Percentiles rank a stretch among this genome's conserved stretches.
Evolutionary conservation across 1,140 invertebrate genomes (phyloP).

Genomic region (Drosophila repletoides): DNA sequence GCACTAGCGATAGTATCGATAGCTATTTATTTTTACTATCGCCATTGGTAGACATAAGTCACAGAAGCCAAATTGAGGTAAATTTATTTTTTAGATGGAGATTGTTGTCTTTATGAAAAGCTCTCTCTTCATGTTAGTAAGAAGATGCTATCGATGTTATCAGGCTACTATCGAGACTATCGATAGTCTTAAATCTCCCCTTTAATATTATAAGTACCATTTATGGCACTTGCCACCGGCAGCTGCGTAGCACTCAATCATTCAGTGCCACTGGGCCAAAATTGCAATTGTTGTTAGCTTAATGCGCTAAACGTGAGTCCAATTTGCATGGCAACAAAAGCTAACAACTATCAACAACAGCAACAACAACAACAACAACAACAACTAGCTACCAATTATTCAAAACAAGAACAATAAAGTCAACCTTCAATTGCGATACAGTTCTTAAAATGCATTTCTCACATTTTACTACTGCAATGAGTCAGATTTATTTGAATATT

Average conservation of each 20-base stretch:
- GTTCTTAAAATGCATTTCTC: constrained; percentile 42
- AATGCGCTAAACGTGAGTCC: constrained; percentile 73
- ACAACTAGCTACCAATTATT: constrained; percentile 31
- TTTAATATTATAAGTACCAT: too few species aligned
- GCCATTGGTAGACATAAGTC: too few species aligned
- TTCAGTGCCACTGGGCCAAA: constrained; percentile 41
- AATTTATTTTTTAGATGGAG: too few species aligned
- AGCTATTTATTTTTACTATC: too few species aligned
- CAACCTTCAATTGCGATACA: constrained; percentile 32
- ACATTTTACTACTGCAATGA: constrained; percentile 31
- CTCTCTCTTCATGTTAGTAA: too few species aligned
- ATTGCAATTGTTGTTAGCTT: constrained; percentile 53
- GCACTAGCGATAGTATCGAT: too few species aligned
- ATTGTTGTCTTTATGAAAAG: too few species aligned
- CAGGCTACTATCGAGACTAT: too few species aligned
- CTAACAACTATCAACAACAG: constrained; percentile 1
- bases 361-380: constrained; percentile 29
- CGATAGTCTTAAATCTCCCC: too few species aligned
- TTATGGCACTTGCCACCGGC: constrained; percentile 48
- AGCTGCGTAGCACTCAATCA: constrained; percentile 77
- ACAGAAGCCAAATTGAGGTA: too few species aligned
- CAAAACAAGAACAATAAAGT: constrained; percentile 23
- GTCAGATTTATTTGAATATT: constrained; percentile 31
- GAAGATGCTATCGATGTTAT: too few species aligned
- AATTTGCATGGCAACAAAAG: constrained; percentile 71